Conservation (phyloP, 2,888 invertebrate species). For the Drosophila trichaetosa region DNA sequence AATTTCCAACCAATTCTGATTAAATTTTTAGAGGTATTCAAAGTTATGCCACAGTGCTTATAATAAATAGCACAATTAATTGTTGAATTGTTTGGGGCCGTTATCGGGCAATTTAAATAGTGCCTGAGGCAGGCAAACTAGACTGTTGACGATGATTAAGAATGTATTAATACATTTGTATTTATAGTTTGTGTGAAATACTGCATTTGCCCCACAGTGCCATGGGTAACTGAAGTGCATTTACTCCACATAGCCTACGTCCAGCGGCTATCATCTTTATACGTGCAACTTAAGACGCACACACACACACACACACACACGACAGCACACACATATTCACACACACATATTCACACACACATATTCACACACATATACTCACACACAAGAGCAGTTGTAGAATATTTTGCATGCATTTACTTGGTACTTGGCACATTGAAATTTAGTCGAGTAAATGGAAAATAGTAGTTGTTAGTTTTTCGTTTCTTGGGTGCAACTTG, state of each 20-base stretch:
- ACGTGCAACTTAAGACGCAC: background rate
- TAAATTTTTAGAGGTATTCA: background rate
- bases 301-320: background rate
- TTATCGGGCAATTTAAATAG: background rate
- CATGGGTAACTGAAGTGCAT: background rate
- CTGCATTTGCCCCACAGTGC: background rate
- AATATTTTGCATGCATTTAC: constrained; percentile 44
- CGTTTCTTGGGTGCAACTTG: constrained; percentile 37
- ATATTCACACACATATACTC: background rate
- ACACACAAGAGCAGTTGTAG: constrained; percentile 6
- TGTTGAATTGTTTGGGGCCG: background rate
- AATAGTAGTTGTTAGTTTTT: constrained; percentile 39
- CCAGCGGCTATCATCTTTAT: background rate
- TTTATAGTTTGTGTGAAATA: too few relatives aligned
- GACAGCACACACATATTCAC: background rate
- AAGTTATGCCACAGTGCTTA: background rate
- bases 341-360: background rate
- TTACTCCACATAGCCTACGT: background rate
- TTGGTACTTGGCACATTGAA: constrained; percentile 41
- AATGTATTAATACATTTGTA: too few relatives aligned
- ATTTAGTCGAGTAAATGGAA: constrained; percentile 36
- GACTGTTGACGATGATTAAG: background rate
- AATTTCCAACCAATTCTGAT: background rate
- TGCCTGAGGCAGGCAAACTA: background rate
- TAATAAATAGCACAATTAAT: background rate